Conservation (phyloP, 2,113 vertebrate species). For the Pluvialis apricaria region DNA sequence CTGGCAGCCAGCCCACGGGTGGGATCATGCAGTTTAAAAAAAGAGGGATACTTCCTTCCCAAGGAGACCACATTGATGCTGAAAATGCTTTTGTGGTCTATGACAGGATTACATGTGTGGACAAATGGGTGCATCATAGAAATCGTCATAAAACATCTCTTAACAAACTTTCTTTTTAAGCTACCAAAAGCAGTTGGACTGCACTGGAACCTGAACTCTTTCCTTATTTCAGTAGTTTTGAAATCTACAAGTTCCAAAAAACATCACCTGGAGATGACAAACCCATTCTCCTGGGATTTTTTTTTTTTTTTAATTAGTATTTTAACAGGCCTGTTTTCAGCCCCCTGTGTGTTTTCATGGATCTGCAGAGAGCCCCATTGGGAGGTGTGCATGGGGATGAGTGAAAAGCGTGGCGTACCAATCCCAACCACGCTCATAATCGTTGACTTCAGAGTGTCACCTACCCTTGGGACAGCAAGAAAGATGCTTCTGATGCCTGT, state of each 20-base stretch:
- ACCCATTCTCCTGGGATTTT: not conserved
- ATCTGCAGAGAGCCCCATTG: not conserved
- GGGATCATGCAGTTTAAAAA: not conserved
- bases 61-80: not conserved
- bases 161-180: not conserved
- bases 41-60: not conserved
- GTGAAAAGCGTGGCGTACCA: rapidly evolving
- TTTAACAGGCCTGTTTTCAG: not conserved
- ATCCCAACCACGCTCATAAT: not conserved
- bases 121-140: not conserved
- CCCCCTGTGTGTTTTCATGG: not conserved
- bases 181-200: not conserved
- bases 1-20: rapidly evolving
- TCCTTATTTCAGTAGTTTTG: not conserved
- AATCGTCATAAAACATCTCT: not conserved
- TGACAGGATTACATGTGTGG: not conserved
- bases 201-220: not conserved
- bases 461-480: not conserved
- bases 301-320: not conserved
- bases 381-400: too few species aligned
- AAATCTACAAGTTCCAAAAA: not conserved
- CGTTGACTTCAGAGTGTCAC: not conserved
- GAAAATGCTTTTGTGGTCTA: not conserved
- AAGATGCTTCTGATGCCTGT: not conserved
- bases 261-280: not conserved